Conservation (phyloP, 2,797 vertebrate genomes). For the Nannoperca obscura region DNA sequence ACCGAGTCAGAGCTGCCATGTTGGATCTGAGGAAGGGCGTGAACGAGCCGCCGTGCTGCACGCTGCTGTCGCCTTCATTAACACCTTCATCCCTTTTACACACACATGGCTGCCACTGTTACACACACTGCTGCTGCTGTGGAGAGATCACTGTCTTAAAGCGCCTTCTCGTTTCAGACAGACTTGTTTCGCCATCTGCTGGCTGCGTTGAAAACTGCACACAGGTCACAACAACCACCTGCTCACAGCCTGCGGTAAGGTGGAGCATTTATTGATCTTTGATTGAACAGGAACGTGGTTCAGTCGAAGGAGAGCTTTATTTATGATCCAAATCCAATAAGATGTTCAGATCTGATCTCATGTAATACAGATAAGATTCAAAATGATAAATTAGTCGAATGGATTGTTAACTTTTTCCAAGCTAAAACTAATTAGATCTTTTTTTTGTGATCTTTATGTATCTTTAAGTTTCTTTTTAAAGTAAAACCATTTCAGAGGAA, state of each 20-base stretch:
- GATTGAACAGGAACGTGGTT: background rate
- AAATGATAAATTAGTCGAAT: background rate
- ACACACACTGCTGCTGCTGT: background rate
- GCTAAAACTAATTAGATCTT: too few species aligned
- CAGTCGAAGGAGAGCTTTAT: too few species aligned
- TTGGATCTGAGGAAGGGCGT: slow-evolving; percentile 43
- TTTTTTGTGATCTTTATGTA: too few species aligned
- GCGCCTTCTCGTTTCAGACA: background rate
- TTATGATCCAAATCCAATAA: too few species aligned
- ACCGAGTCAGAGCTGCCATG: slow-evolving; percentile 47
- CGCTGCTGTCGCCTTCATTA: slow-evolving; percentile 27
- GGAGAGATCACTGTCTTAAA: background rate
- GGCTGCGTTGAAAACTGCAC: slow-evolving; percentile 15
- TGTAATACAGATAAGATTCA: background rate
- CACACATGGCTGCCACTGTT: too few species aligned
- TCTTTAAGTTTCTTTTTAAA: too few species aligned
- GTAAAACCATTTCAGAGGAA: too few species aligned
- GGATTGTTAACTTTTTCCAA: too few species aligned
- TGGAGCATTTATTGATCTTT: background rate
- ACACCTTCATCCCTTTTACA: slow-evolving; percentile 13
- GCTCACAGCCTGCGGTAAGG: background rate
- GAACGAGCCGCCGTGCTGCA: slow-evolving; percentile 32
- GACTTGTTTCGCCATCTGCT: slow-evolving; percentile 43
- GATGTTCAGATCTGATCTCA: background rate
- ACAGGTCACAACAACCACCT: background rate